Evolutionary conservation across 2,113 vertebrate species (phyloP), one percentile per base, ranked within the genome.

Genomic region (Ageneiosus marmoratus): DNA sequence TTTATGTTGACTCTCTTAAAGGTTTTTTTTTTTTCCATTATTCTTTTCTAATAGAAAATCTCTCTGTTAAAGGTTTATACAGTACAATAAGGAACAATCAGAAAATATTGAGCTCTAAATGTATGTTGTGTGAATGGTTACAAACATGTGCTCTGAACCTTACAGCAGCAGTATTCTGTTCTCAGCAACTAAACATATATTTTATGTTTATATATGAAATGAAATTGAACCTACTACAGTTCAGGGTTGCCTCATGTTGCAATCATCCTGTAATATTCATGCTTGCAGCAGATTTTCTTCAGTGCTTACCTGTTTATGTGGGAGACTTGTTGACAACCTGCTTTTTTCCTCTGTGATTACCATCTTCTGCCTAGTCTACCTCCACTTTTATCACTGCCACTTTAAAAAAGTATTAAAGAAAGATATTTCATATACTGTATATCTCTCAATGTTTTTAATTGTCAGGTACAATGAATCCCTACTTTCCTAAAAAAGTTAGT

Each of bases 201-300:
- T 46, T 58, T 65, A 1, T 7, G 3, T 65, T 44, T 65, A 46
- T 15, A 44, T 62, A 27, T 62, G 24, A 48, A 73, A 73, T 27
- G 69, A 73, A 69, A 69, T 12, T 41, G n/a, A n/a, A 7, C 44
- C 44, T n/a, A 24, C 4, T 46, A n/a, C 41, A 73, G 44, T 27
- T 46, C 41, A 41, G 13, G 41, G 32, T 24, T 24, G 20, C 44
- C 27, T 60, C 6, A 10, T 15, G 10, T 22, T 79, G 44, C 46
- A 81, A 44, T 27, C 44, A 80, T 85, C 70, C 79, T 85, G 58
- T 32, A 8, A 44, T 48, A 22, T 65, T 79, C 11, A 65, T 50
- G 46, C 27, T 24, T 73, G n/a, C 41, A 72, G 69, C 41, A 72
- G 69, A 15, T 11, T 46, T 73, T 73, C 44, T 27, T 73, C 41